Evolutionary conservation across 2,888 invertebrate genomes (phyloP), one percentile per base, ranked within the genome.

Genomic region (Neocrepidodera transversa): DNA sequence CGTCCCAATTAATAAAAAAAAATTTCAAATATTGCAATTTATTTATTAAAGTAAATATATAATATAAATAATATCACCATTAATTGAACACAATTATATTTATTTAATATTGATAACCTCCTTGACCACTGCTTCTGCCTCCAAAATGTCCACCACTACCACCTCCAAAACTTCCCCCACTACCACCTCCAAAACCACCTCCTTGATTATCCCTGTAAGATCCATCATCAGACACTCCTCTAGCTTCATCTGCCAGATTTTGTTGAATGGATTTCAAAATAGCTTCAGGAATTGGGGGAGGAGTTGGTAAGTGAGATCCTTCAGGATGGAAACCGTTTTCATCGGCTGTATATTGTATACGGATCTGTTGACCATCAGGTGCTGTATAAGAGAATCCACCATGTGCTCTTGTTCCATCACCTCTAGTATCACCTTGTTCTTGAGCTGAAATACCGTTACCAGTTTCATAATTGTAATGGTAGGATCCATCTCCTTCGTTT

Each of bases 281-380:
- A 18, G 81, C 84, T 56, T 82, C 84, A 0, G 85, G 85, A 64
- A 86, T 84, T 28, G 85, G 85, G 0, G 85, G 85, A 0, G 85
- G 81, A 0, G 85, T 85, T 11, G 85, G 86, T 35, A 85, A 74
- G 64, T 85, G 85, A 1, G 79, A 81, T 0, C 85, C 85, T 61
- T 81, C 76, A 0, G 85, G 79, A 30, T 80, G 79, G 78, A 83
- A 85, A n/a, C 85, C 85, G 45, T 84, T 76, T 70, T 85, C 84
- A 61, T 85, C 85, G 58, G 85, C 85, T 0, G 80, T 80, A 70
- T 85, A 85, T 0, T 49, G 59, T 8, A 73, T 18, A 4, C 63
- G 59, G 49, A 71, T 66, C 50, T 68, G 69, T 57, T 74, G 69
- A 11, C 76, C 75, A 49, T 76, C 76, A 2, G 75, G 75, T n/a